phyloP scores from a whole-genome alignment of 2,888 invertebrate species.

The Melinaea menophilus region DNA sequence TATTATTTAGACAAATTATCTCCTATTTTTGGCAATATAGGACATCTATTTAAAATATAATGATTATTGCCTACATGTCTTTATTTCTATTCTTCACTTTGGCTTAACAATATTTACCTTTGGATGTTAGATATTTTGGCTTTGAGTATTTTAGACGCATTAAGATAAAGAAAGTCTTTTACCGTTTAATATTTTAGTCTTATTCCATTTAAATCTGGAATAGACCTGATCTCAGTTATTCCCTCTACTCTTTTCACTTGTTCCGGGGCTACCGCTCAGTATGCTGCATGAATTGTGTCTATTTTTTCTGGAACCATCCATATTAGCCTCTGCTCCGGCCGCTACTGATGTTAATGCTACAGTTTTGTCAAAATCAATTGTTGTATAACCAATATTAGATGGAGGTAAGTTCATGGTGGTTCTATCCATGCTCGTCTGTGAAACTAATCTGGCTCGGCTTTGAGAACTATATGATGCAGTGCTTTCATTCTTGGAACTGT shows the following conservation, averaged over 20 bases:
- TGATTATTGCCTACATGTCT: background rate
- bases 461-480: conserved; percentile 52
- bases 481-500: conserved; percentile 57
- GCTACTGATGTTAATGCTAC: conserved; percentile 91
- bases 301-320: conserved; percentile 86
- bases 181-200: conserved; percentile 3
- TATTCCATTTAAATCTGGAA: conserved; percentile 32
- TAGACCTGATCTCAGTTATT: conserved; percentile 27
- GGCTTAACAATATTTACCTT: conserved; percentile 11
- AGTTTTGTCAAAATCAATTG: conserved; percentile 96
- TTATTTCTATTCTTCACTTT: conserved; percentile 11
- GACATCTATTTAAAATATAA: background rate
- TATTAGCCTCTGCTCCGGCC: conserved; percentile 81
- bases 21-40: conserved; percentile 2
- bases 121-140: conserved; percentile 17
- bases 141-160: conserved; percentile 5
- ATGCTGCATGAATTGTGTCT: conserved; percentile 88
- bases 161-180: conserved; percentile 13
- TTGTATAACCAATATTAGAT: conserved; percentile 86
- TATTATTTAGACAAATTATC: background rate
- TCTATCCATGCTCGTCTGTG: conserved; percentile 61
- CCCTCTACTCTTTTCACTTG: conserved; percentile 46
- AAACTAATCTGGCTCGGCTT: conserved; percentile 50
- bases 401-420: conserved; percentile 72
- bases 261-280: conserved; percentile 65